Conservation (phyloP, 2,888 invertebrate species). For the Cynaeus angustus region DNA sequence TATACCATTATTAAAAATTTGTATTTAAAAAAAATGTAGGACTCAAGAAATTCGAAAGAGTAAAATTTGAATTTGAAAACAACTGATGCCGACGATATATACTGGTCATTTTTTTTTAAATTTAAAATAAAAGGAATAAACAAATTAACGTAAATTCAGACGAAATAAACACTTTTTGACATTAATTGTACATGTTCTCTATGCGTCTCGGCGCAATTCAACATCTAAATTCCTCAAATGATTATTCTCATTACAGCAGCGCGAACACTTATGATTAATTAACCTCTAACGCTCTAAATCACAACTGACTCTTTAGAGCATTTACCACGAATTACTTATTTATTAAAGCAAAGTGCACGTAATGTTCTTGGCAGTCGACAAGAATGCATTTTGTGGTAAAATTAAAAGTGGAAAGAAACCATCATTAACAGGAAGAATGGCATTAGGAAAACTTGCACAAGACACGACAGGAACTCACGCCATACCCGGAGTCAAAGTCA, state of each 20-base stretch:
- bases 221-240: not conserved
- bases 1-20: no score
- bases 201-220: not conserved
- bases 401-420: constrained; percentile 26
- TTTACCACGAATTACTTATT: constrained; percentile 29
- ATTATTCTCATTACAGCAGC: constrained; percentile 8
- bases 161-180: no score
- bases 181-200: no score
- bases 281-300: constrained; percentile 14
- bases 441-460: constrained; percentile 37
- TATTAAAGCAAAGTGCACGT: constrained; percentile 1
- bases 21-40: no score
- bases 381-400: not conserved
- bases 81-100: no score
- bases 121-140: no score
- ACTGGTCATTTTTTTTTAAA: no score
- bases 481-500: constrained; percentile 23
- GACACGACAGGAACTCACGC: constrained; percentile 28
- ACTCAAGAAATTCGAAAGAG: no score
- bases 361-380: not conserved
- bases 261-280: constrained; percentile 27
- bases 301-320: constrained; percentile 21
- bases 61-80: no score
- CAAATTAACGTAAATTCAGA: no score
- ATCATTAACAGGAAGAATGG: constrained; percentile 50